phyloP scores from a whole-genome alignment of 2,113 vertebrate species.

The Macrotus californicus region DNA sequence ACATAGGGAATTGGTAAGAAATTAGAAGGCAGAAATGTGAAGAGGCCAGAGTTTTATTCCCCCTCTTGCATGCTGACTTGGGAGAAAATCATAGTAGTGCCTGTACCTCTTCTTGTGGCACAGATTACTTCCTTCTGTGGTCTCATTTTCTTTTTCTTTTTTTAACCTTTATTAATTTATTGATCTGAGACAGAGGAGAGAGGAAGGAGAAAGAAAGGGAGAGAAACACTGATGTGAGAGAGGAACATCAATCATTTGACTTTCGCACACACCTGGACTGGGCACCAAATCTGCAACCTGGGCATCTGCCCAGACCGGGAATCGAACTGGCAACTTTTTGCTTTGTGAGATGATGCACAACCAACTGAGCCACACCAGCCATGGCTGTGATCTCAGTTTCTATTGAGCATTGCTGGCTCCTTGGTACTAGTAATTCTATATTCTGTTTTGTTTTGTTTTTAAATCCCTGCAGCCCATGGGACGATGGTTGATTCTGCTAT shows the following conservation, averaged over 20 bases:
- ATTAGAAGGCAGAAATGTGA: not conserved
- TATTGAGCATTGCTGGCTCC: not conserved
- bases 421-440: not conserved
- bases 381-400: not conserved
- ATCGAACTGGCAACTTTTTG: no score
- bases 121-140: not conserved
- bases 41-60: not conserved
- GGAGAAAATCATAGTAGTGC: not conserved
- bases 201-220: no score
- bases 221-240: no score
- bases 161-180: no score
- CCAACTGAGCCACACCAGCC: no score
- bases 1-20: not conserved
- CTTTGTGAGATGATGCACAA: no score
- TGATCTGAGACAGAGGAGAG: no score
- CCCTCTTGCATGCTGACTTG: not conserved
- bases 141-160: not conserved
- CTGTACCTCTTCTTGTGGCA: not conserved
- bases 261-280: no score
- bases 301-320: no score
- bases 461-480: not conserved
- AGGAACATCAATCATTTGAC: no score
- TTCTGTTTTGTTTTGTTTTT: not conserved
- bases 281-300: no score
- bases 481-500: not conserved